Conservation (phyloP, 2,888 invertebrate species). For the Eulithis prunata region DNA sequence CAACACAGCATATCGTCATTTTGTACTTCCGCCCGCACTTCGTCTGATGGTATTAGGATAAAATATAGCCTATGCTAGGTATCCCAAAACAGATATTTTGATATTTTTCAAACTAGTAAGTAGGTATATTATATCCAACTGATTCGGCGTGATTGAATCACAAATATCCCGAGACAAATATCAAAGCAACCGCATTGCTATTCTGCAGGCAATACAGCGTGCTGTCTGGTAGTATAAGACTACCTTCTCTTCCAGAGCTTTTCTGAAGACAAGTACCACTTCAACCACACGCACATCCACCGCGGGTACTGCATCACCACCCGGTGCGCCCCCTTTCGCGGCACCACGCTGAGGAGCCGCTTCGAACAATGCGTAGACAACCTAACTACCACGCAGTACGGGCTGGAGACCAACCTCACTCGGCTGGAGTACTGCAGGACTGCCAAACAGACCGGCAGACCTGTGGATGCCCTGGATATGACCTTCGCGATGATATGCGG, state of each 20-base stretch:
- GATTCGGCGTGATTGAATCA: no score
- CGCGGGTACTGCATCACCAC: constrained; percentile 60
- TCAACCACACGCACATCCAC: constrained; percentile 62
- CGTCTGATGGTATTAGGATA: no score
- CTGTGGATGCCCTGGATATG: constrained; percentile 42
- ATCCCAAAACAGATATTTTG: no score
- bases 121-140: no score
- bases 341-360: constrained; percentile 31
- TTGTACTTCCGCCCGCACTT: no score
- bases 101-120: no score
- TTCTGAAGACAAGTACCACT: constrained; percentile 53
- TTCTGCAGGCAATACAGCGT: not conserved
- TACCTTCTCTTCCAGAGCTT: constrained; percentile 48
- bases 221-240: not conserved
- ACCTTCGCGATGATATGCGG: constrained; percentile 44
- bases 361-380: constrained; percentile 56
- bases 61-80: no score
- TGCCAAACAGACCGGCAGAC: constrained; percentile 3
- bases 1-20: no score
- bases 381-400: constrained; percentile 43
- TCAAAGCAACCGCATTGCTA: not conserved
- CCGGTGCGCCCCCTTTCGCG: constrained; percentile 48
- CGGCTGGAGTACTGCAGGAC: constrained; percentile 51
- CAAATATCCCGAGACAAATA: no score
- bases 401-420: constrained; percentile 50